phyloP scores from a whole-genome alignment of 2,113 vertebrate species.

The Myiagra hebetior region DNA sequence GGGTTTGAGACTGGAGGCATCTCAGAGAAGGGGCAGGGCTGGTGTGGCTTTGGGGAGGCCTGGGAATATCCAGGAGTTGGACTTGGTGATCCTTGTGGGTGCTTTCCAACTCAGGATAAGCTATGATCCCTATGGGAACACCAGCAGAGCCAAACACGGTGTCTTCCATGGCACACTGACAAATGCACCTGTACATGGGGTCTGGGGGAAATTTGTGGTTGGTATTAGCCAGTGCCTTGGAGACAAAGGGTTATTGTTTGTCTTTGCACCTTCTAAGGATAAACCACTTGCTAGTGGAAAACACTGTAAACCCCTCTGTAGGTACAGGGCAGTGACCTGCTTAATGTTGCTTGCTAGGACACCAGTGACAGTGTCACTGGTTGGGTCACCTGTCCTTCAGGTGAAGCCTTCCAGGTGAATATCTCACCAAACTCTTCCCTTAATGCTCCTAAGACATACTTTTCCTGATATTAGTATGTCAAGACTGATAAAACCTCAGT shows the following conservation, averaged over 20 bases:
- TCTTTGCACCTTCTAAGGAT: neutral
- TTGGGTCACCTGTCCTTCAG: neutral
- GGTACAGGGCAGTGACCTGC: neutral
- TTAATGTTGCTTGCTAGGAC: neutral
- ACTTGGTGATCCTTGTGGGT: neutral
- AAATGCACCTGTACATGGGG: neutral
- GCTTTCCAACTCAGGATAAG: neutral
- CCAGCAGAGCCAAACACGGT: accelerated
- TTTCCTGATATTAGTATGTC: neutral
- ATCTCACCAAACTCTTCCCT: neutral
- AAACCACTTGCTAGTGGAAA: neutral
- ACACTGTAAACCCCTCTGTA: neutral
- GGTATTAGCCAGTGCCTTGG: neutral
- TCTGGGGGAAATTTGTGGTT: neutral
- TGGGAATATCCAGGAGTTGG: neutral
- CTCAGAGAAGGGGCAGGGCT: neutral
- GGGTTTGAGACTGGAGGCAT: neutral
- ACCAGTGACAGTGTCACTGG: neutral
- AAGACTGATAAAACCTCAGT: neutral
- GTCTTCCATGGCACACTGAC: neutral
- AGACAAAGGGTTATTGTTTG: neutral
- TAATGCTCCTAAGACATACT: neutral
- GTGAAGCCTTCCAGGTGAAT: neutral
- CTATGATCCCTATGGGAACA: neutral
- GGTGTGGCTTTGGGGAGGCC: neutral